Percentiles rank a stretch among this genome's conserved stretches.
Evolutionary conservation across 35 echinoderm and acorn worm species (phyloP).

Genomic region (Amphiura filiformis): DNA sequence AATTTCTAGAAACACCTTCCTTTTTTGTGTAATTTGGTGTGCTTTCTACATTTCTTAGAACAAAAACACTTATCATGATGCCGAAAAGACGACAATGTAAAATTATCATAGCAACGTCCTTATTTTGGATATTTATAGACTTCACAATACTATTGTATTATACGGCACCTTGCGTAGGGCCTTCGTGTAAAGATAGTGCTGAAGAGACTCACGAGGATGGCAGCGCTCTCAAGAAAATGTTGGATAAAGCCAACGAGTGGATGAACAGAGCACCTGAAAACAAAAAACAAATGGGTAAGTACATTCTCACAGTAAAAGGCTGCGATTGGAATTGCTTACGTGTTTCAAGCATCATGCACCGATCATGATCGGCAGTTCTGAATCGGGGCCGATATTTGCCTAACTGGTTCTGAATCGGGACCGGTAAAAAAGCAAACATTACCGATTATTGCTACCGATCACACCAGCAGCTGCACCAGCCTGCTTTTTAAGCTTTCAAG

Average conservation of each 20-base stretch:
- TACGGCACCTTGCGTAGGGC: constrained; percentile 83
- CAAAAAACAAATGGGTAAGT: constrained; percentile 89
- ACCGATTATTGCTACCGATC: too few relatives aligned
- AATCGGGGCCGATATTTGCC: too few relatives aligned
- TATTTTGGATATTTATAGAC: constrained; percentile 91
- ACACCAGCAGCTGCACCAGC: too few relatives aligned
- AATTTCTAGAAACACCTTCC: neutral
- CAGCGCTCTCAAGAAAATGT: constrained; percentile 65
- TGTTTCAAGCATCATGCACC: too few relatives aligned
- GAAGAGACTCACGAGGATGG: neutral
- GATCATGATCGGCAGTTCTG: too few relatives aligned
- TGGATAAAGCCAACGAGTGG: constrained; percentile 93
- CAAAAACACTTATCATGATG: constrained; percentile 34
- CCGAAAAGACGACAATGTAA: constrained; percentile 88
- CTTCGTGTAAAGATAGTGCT: constrained; percentile 46
- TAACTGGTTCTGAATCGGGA: too few relatives aligned
- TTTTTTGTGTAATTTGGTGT: neutral
- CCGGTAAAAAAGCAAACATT: too few relatives aligned
- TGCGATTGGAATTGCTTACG: too few relatives aligned
- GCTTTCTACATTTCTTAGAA: neutral
- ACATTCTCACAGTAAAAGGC: neutral
- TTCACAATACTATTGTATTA: constrained; percentile 84
- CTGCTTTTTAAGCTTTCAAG: too few relatives aligned
- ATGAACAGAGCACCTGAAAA: constrained; percentile 86
- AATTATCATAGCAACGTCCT: constrained; percentile 92